Evolutionary conservation across 2,113 vertebrate species (phyloP).

Genomic region (Elaphurus davidianus): DNA sequence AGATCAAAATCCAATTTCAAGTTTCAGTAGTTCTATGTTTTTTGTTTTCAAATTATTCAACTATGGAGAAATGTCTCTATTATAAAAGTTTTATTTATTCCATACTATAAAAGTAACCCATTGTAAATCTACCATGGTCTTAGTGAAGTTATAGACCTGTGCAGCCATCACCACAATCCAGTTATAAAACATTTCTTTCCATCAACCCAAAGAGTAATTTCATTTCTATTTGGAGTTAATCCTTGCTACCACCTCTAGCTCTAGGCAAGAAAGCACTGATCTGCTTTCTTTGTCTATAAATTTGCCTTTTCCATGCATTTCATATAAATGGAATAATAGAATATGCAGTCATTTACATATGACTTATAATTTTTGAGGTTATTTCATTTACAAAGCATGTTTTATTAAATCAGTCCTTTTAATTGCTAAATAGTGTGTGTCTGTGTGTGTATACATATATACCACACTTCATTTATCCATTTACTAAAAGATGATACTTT

Average conservation of each 20-base stretch:
- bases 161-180: neutral
- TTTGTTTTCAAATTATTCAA: slow-evolving; percentile 34
- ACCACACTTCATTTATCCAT: neutral
- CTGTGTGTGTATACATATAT: neutral
- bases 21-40: neutral
- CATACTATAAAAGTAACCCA: neutral
- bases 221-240: neutral
- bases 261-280: neutral
- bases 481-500: neutral
- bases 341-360: neutral
- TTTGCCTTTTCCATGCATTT: neutral
- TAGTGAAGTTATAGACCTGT: neutral
- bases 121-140: neutral
- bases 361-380: slow-evolving; percentile 36
- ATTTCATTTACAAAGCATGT: neutral
- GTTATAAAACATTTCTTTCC: neutral
- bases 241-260: neutral
- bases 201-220: neutral
- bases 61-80: neutral
- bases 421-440: neutral
- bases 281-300: neutral
- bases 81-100: slow-evolving; percentile 34
- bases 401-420: slow-evolving; percentile 19
- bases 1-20: slow-evolving; percentile 35
- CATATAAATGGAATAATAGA: neutral